Evolutionary conservation across 2,113 vertebrate genomes (phyloP), one percentile per base, ranked within the genome.

Genomic region (Phaethon lepturus): DNA sequence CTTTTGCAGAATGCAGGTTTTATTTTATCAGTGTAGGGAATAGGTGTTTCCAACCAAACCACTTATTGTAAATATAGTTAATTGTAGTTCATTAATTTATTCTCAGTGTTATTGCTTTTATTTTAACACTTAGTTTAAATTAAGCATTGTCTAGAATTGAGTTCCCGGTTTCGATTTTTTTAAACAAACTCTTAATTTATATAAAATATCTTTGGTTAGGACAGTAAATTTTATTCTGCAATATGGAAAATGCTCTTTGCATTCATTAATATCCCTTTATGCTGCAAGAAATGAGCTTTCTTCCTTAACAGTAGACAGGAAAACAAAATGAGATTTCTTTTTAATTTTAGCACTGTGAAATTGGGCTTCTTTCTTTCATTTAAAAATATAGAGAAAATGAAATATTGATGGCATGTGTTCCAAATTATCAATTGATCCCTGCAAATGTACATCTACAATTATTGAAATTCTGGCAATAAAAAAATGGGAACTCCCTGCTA

Each of bases 41-140:
- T 98, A 98, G 97, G 98, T 98, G 98, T 98, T 98, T 97, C 97
- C 91, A 97, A 96, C 94, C 76, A 97, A 97, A 97, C 95, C 97
- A 97, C 97, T 98, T 98, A 97, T 96, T 98, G 98, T 98, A 98
- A 98, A 98, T 98, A 98, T 96, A 98, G 96, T 98, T 98, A 98
- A 98, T 98, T 98, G 96, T 97, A 97, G 94, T 98, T 98, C 96
- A 98, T 98, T 98, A 98, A 98, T 98, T 98, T 98, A 98, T 98
- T 97, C 96, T 97, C 95, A 92, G 95, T 95, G 95, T 98, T 98
- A 98, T 97, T 98, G 97, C 97, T 98, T 98, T 98, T 97, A 98
- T 97, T 98, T 98, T 97, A 97, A 98, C 95, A 97, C 96, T 98
- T 97, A 93, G 77, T 97, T 97, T 97, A 98, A 98, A 98, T 98